phyloP scores from a whole-genome alignment of 2,113 vertebrate genomes.

The Clinocottus analis region DNA sequence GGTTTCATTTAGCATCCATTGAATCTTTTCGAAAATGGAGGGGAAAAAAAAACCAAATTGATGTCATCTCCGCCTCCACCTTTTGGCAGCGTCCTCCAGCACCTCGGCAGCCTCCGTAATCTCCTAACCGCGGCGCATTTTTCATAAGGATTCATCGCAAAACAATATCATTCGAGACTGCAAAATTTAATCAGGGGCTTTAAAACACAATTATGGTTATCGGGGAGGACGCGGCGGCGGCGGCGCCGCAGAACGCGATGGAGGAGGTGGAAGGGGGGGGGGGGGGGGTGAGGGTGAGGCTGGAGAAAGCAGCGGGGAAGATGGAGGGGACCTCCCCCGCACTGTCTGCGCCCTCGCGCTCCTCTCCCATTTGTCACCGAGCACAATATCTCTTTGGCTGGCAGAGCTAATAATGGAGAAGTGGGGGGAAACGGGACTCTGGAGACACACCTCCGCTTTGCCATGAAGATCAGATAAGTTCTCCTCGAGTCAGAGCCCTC shows the following conservation, averaged over 20 bases:
- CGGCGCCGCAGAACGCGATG: background rate
- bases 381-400: constrained; percentile 79
- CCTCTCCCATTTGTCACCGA: constrained; percentile 76
- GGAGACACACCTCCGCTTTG: constrained; percentile 72
- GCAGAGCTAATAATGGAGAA: constrained; percentile 79
- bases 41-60: background rate
- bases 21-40: constrained; percentile 46
- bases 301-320: background rate
- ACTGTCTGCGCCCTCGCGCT: constrained; percentile 64
- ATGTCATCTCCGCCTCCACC: constrained; percentile 50
- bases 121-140: constrained; percentile 72
- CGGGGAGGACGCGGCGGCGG: constrained; percentile 60
- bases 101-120: constrained; percentile 61
- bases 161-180: constrained; percentile 82
- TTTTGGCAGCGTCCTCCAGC: constrained; percentile 35
- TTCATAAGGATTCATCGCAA: constrained; percentile 81
- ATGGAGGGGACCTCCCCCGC: constrained; percentile 66
- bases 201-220: constrained; percentile 83
- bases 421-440: constrained; percentile 68
- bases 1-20: constrained; percentile 64
- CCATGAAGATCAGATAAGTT: constrained; percentile 74
- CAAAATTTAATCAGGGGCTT: constrained; percentile 82
- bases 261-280: constrained; percentile 18
- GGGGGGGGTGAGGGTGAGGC: too few species aligned
- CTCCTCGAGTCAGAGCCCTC: constrained; percentile 47